These are phyloP conservation scores for Platanista minor DNA, from an alignment of 2,113 vertebrate species.

Conservation along the genomic window DNA sequence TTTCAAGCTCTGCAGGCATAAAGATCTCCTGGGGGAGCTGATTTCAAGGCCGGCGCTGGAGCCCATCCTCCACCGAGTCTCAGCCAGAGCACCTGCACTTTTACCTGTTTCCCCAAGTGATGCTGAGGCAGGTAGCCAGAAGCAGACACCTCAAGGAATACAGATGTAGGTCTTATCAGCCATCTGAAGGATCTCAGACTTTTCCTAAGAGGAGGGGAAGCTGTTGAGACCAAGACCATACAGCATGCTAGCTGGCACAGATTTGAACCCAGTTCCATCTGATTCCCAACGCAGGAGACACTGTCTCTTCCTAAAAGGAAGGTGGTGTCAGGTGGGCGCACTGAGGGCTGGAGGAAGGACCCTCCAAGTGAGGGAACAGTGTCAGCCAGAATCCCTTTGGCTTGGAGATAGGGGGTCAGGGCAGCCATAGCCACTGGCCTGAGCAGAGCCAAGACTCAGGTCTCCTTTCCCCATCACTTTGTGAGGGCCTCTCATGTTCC, in stretches of 20 bases:
- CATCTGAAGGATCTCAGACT: neutral
- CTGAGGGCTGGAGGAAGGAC: neutral
- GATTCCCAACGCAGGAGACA: neutral
- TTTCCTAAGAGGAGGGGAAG: neutral
- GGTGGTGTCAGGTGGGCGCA: neutral
- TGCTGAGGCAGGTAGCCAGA: neutral
- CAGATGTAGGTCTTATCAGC: neutral
- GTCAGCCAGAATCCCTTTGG: neutral
- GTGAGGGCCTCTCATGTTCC: too few relatives aligned
- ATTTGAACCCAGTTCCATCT: neutral
- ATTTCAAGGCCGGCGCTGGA: neutral
- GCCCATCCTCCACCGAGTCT: neutral
- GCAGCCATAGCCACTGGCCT: neutral
- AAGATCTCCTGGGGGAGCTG: neutral
- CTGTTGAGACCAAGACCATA: neutral
- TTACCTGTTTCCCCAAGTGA: neutral
- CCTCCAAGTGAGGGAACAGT: neutral
- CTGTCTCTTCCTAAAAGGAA: neutral
- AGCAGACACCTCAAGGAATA: neutral
- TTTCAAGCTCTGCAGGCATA: neutral
- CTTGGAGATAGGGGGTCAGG: neutral
- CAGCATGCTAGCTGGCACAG: neutral
- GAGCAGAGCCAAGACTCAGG: rapidly evolving
- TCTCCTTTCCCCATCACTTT: neutral
- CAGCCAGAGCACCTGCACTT: neutral